Percentiles rank a stretch among this genome's conserved stretches.
Conservation (phyloP, 1,140 invertebrate genomes). For the Thrips palmi region DNA sequence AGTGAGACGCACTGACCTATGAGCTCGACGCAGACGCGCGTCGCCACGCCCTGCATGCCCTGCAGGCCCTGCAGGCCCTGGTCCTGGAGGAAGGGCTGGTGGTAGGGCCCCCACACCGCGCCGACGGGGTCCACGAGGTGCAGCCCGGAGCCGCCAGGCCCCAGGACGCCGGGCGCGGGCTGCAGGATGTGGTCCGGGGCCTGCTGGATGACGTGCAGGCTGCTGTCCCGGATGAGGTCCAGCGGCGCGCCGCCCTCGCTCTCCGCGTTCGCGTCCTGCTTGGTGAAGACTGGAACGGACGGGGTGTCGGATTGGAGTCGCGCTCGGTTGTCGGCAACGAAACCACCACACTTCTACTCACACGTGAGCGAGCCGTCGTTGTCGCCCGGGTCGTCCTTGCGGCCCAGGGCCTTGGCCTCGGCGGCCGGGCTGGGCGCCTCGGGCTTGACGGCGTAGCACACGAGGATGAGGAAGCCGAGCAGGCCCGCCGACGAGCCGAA, state of each 20-base stretch:
- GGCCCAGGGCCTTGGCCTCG: slow-evolving; percentile 28
- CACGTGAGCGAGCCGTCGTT: background rate
- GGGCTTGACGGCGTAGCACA: slow-evolving; percentile 28
- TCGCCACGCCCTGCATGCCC: slow-evolving; percentile 19
- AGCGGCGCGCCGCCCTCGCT: slow-evolving; percentile 17
- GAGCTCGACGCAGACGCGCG: slow-evolving; percentile 13
- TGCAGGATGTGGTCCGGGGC: background rate
- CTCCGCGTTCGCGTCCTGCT: slow-evolving; percentile 19
- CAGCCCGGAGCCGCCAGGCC: slow-evolving; percentile 6
- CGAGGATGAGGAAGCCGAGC: slow-evolving; percentile 27
- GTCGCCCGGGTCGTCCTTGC: slow-evolving; percentile 20
- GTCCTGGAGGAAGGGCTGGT: slow-evolving; percentile 25
- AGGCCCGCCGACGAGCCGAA: slow-evolving; percentile 31
- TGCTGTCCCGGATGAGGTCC: too few relatives aligned
- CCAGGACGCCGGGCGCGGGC: background rate
- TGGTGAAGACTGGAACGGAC: slow-evolving; percentile 18
- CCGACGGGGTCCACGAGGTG: slow-evolving; percentile 3
- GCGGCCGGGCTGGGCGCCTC: slow-evolving; percentile 25
- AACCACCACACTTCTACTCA: too few relatives aligned
- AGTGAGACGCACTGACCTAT: background rate
- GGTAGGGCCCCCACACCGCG: slow-evolving; percentile 7
- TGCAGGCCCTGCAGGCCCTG: slow-evolving; percentile 25
- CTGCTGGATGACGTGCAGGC: slow-evolving; percentile 13
- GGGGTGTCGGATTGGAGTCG: too few relatives aligned
- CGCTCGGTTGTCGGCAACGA: too few relatives aligned